Base-by-base conservation (phyloP, 2,113 vertebrate genomes). In the Sardina pilchardus region DNA sequence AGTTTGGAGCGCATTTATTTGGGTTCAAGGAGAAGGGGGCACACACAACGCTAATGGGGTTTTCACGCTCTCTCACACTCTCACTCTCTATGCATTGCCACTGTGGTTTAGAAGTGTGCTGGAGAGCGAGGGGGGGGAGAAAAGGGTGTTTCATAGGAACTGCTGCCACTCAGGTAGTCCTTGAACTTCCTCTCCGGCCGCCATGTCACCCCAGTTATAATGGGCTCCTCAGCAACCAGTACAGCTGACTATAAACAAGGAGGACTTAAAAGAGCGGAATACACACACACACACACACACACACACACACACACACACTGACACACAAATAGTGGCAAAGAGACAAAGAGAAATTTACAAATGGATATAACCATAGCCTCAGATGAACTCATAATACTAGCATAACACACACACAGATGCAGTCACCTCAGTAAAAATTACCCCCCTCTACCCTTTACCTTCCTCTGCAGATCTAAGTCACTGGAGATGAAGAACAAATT, bases 91-190 rank as follows among this genome's bases (percentile, higher is more conserved):
- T 78, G 6, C 63, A 30, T 30, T 6, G 56, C 4, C 56, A 6
- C 26, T 67, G 7, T 67, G 7, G 9, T 26, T 12, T 30, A 30
- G 30, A 3, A 10, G 21, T 21, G 1, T 63, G 56, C 56, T 9
- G 4, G 1, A 59, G 53, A 47, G 19, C 21, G 21, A 24, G 19
- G 56, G 6, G 21, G 4, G 19, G 56, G 6, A 2, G 3, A 16
- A 50, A 1, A 47, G 21, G 63, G 63, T 67, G n/a, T 67, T 67
- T 67, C 26, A 26, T 30, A 30, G 26, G 53, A 30, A 26, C 63
- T 30, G 63, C 7, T 67, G 9, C 8, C 63, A 78, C 71, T 78
- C 71, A 78, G 71, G 71, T 78, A 78, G 63, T 78, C 63, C 63
- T 71, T 71, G 63, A 71, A 67, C 59, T 71, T 34, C 26, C 14